phyloP scores from a whole-genome alignment of 2,888 invertebrate genomes.

The Cosmia pyralina region DNA sequence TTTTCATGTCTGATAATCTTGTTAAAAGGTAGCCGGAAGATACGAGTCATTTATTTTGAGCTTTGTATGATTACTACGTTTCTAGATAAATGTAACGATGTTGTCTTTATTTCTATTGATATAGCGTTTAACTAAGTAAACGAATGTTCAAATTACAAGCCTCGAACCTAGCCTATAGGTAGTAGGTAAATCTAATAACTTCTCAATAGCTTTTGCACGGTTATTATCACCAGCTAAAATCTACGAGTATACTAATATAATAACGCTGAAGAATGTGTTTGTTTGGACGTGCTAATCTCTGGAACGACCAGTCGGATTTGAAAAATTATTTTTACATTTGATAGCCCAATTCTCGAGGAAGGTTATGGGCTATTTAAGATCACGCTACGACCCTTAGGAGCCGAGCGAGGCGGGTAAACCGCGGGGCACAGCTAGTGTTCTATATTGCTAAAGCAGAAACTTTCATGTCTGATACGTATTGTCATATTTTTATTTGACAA shows the following conservation, averaged over 20 bases:
- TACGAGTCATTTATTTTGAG: neutral
- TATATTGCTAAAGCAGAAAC: neutral
- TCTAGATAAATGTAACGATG: slow-evolving; percentile 2
- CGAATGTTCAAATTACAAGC: neutral
- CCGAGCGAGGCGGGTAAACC: no score
- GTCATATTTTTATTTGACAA: slow-evolving; percentile 14
- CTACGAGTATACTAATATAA: no score
- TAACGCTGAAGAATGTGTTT: no score
- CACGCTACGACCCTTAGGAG: no score
- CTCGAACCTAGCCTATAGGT: neutral
- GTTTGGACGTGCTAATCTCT: no score
- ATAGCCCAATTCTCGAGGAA: no score
- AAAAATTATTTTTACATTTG: no score
- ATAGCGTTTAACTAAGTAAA: slow-evolving; percentile 12
- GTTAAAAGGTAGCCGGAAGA: slow-evolving; percentile 18
- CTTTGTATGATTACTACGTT: neutral
- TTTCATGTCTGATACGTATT: slow-evolving; percentile 5
- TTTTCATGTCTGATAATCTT: slow-evolving; percentile 29
- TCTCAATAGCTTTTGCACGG: neutral
- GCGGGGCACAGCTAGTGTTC: neutral
- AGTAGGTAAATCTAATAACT: neutral
- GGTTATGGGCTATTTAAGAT: no score
- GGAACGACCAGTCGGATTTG: no score
- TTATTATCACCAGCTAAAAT: neutral
- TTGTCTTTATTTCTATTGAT: neutral